Percentiles rank a stretch among this genome's conserved stretches.
These are phyloP conservation scores for Chrysochloris asiatica DNA, from an alignment of 2,113 vertebrate species.

Conservation along the genomic window DNA sequence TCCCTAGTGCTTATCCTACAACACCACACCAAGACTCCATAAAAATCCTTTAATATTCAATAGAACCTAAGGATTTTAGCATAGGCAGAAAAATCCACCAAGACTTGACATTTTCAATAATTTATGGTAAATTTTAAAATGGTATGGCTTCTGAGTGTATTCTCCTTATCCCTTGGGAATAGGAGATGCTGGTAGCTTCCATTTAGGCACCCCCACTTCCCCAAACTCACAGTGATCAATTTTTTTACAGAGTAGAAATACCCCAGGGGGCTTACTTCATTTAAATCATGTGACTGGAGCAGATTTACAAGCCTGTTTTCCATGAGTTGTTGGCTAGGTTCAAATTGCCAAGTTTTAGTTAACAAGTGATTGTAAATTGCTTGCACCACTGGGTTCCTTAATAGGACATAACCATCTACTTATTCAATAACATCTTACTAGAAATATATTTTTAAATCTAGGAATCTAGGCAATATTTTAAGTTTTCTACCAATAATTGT, in stretches of 20 bases:
- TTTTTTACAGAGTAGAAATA: no score
- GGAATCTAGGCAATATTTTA: neutral
- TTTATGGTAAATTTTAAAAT: neutral
- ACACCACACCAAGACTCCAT: no score
- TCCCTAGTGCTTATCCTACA: no score
- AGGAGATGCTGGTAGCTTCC: neutral
- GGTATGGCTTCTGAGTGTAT: neutral
- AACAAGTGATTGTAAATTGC: no score
- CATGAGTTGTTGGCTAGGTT: no score
- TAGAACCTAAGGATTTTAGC: neutral
- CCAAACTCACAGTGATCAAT: no score
- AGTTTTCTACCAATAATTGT: neutral
- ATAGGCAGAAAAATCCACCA: neutral
- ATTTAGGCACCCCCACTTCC: no score
- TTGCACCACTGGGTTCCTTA: no score
- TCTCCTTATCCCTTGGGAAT: neutral
- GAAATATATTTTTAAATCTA: neutral
- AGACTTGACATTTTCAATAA: neutral
- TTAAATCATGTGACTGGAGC: no score
- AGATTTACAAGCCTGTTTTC: no score
- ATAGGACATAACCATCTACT: neutral
- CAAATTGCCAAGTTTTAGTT: no score
- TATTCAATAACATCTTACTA: neutral
- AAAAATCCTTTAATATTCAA: neutral
- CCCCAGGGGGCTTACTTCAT: no score